Percentiles rank a stretch among this genome's conserved stretches.
Evolutionary conservation across 2,888 invertebrate species (phyloP).

Genomic region (Ectemnius lituratus): DNA sequence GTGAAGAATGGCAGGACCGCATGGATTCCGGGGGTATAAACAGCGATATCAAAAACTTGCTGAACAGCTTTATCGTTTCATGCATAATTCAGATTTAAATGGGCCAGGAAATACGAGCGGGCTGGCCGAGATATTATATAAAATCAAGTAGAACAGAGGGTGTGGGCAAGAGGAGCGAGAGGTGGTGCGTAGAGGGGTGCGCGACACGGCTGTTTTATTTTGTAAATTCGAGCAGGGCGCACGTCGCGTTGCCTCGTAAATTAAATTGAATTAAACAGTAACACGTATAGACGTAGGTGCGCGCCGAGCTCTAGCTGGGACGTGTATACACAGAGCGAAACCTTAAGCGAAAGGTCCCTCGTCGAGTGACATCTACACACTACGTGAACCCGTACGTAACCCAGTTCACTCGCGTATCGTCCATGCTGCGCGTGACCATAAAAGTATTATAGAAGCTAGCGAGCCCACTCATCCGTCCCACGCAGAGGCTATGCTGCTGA

Average conservation of each 20-base stretch:
- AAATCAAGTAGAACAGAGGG: conserved; percentile 20
- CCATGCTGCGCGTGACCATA: conserved; percentile 19
- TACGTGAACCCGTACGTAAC: conserved; percentile 13
- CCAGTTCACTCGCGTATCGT: conserved; percentile 25
- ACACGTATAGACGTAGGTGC: neutral
- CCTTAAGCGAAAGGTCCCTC: conserved; percentile 7
- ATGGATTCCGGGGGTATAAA: no score
- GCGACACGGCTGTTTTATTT: neutral
- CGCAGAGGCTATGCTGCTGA: neutral
- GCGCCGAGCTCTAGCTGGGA: neutral
- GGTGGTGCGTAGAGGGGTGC: conserved; percentile 4
- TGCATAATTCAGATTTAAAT: conserved; percentile 32
- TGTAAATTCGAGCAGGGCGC: conserved; percentile 2
- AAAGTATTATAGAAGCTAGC: conserved; percentile 20
- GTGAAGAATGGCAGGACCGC: no score
- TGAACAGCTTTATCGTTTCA: neutral
- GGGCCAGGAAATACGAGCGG: neutral
- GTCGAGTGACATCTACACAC: conserved; percentile 9
- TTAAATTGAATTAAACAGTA: conserved; percentile 43
- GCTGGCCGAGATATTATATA: conserved; percentile 23
- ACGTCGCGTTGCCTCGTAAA: conserved; percentile 20
- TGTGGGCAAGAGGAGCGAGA: neutral
- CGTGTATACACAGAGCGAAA: neutral
- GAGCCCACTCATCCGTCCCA: neutral
- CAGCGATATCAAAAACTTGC: no score